Evolutionary conservation across 2,797 vertebrate species (phyloP).

Genomic region (Cyclopterus lumpus): DNA sequence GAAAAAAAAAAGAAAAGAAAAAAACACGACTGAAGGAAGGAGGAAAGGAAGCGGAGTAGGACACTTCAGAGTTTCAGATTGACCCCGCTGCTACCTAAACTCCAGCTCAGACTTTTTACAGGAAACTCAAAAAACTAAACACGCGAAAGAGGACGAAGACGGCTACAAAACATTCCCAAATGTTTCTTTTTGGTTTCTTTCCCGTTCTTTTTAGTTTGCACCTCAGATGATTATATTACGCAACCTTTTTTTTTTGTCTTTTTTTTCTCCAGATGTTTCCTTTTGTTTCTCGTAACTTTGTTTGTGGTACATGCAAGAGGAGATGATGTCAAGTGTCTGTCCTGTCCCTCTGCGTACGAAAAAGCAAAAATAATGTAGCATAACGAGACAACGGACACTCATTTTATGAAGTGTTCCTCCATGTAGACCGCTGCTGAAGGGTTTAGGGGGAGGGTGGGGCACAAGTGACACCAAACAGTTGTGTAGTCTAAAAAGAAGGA

Average conservation of each 20-base stretch:
- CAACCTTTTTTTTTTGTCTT: constrained; percentile 1
- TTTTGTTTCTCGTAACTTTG: constrained; percentile 49
- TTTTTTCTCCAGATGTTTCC: constrained; percentile 44
- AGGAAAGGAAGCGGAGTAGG: constrained; percentile 84
- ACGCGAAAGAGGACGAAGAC: constrained; percentile 21
- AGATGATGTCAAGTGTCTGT: constrained; percentile 60
- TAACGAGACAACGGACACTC: constrained; percentile 70
- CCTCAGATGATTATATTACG: constrained; percentile 67
- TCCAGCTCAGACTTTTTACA: constrained; percentile 85
- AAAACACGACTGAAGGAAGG: constrained; percentile 65
- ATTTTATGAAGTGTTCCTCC: constrained; percentile 61
- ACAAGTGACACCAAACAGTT: constrained; percentile 45
- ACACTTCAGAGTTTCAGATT: constrained; percentile 80
- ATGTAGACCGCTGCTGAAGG: constrained; percentile 79
- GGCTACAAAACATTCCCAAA: constrained; percentile 51
- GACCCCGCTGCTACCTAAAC: constrained; percentile 89
- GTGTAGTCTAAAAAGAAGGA: constrained; percentile 32
- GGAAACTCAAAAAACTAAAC: constrained; percentile 51
- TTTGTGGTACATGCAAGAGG: constrained; percentile 65
- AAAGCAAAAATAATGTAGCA: constrained; percentile 83
- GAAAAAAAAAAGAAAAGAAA: constrained; percentile 85
- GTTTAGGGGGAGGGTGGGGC: constrained; percentile 37
- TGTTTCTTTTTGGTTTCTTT: constrained; percentile 10
- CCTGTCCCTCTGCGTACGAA: constrained; percentile 55
- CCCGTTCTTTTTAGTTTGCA: constrained; percentile 17